Percentiles rank a stretch among this genome's conserved stretches.
Conservation (phyloP, 2,797 vertebrate genomes). For the Vespertilio murinus region DNA sequence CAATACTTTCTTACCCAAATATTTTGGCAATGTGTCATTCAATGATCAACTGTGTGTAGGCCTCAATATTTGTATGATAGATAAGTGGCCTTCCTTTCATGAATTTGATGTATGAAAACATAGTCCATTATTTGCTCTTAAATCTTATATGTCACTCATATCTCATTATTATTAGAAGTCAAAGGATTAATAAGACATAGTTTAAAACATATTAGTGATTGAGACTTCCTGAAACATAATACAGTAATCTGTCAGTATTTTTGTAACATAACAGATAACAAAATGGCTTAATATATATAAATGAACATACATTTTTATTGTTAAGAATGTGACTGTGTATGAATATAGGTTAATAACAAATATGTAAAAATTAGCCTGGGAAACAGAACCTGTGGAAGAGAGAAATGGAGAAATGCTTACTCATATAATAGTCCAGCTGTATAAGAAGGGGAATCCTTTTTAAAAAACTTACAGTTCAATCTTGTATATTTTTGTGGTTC, state of each 20-base stretch:
- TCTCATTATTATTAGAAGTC: conserved; percentile 63
- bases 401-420: not conserved
- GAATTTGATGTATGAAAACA: conserved; percentile 22
- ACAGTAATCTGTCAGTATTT: not conserved
- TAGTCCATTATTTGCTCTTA: conserved; percentile 51
- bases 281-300: conserved; percentile 8
- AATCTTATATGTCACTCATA: conserved; percentile 52
- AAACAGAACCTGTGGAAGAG: not conserved
- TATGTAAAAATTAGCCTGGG: not conserved
- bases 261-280: not conserved
- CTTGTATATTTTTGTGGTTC: not conserved
- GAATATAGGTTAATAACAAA: not conserved
- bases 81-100: not conserved
- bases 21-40: not conserved
- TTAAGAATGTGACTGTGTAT: not conserved
- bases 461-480: not conserved
- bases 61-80: not conserved
- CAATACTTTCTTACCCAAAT: not conserved
- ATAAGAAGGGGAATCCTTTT: not conserved
- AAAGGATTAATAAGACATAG: conserved; percentile 44
- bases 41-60: not conserved
- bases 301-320: not conserved
- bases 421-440: not conserved
- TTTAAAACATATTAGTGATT: conserved; percentile 41
- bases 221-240: conserved; percentile 55